Conservation (phyloP, 2,888 invertebrate species). For the Dione vanillae region DNA sequence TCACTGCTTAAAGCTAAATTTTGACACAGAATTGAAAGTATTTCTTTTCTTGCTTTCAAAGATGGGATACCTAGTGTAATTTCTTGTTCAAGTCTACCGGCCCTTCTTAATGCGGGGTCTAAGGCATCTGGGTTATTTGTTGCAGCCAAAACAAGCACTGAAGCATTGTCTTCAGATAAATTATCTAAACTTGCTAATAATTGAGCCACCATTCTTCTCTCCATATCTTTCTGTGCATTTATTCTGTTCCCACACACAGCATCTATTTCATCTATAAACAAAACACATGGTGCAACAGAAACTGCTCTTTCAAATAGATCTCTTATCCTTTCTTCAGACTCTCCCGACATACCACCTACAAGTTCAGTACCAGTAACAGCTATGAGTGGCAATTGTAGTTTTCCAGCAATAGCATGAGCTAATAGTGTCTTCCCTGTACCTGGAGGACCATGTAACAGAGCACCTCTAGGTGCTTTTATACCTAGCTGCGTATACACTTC, state of each 20-base stretch:
- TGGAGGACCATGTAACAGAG: conserved; percentile 97
- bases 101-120: conserved; percentile 95
- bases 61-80: conserved; percentile 97
- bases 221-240: conserved; percentile 97
- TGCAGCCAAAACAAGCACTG: conserved; percentile 95
- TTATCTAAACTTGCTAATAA: conserved; percentile 95
- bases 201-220: conserved; percentile 97
- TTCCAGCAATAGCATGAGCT: conserved; percentile 93
- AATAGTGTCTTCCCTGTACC: conserved; percentile 96
- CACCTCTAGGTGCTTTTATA: conserved; percentile 94
- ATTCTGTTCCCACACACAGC: conserved; percentile 96
- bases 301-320: conserved; percentile 95
- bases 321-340: conserved; percentile 96
- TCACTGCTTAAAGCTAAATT: conserved; percentile 87
- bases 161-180: conserved; percentile 81
- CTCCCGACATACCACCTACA: conserved; percentile 97
- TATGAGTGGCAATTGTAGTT: conserved; percentile 92
- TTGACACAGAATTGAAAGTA: conserved; percentile 88
- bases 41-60: conserved; percentile 90
- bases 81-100: conserved; percentile 97
- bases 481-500: conserved; percentile 94
- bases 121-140: conserved; percentile 96
- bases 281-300: conserved; percentile 89
- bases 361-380: conserved; percentile 96
- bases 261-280: conserved; percentile 99